Evolutionary conservation across 2,797 vertebrate genomes (phyloP), one percentile per base, ranked within the genome.

Genomic region (Austrolebias charrua): DNA sequence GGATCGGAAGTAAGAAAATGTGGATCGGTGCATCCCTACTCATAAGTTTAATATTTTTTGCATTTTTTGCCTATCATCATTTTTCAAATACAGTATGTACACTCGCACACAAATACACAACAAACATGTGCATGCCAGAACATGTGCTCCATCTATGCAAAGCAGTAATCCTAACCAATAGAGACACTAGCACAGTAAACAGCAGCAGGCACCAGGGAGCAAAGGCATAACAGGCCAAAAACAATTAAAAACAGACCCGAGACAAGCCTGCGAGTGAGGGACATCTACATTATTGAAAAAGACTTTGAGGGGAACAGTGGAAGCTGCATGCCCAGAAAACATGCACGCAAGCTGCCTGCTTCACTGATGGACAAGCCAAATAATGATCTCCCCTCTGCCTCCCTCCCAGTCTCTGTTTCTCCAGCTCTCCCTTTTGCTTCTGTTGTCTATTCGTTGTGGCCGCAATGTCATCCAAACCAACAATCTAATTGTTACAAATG

Each of bases 281-380:
- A 81, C 80, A 83, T 85, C 78, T 85, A 78, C 82, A 80, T 88
- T 79, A 86, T 88, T 82, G 79, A 86, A 79, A 86, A 74, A 58
- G 83, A 86, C 84, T 85, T 82, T 84, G 69, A 82, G 54, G 60
- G 70, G 62, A 75, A 50, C 1, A 2, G n/a, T 55, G 63, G 73
- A 66, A 57, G 80, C 67, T 66, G 63, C 63, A 79, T 76, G 82
- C 75, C 78, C 85, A 79, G 70, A 79, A 79, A 81, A 60, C 52
- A 56, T 29, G 69, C 60, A 73, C 63, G 67, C 65, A 70, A 28
- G 35, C 73, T 59, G 74, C 58, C 71, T 69, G 60, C 59, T 53
- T 74, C 62, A 60, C 79, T 75, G 69, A 56, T 44, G 65, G 75
- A 84, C 73, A 71, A 66, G 70, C 77, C 82, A 82, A 83, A 85